These are phyloP conservation scores for Agriopis leucophaearia DNA, from an alignment of 2,888 invertebrate species.

Conservation along the genomic window DNA sequence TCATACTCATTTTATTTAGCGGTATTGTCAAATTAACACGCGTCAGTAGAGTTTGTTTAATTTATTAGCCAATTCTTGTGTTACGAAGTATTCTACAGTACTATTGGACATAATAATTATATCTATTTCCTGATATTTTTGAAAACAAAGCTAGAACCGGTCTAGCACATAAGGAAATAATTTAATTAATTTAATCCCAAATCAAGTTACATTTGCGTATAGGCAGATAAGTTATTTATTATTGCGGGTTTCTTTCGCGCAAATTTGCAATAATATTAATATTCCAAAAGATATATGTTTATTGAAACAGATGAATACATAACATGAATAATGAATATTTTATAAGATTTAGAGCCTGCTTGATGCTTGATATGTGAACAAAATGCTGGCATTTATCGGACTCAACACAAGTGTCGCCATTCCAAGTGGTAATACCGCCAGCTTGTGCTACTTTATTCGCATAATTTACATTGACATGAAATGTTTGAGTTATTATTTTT, in stretches of 20 bases:
- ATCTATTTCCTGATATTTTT: slow-evolving; percentile 13
- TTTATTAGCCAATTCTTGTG: neutral
- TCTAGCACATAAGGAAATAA: slow-evolving; percentile 21
- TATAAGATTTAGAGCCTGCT: no score
- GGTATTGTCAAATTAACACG: neutral
- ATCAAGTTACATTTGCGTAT: slow-evolving; percentile 10
- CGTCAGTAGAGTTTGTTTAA: neutral
- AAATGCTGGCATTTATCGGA: no score
- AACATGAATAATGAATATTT: no score
- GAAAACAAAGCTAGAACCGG: slow-evolving; percentile 15
- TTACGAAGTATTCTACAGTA: neutral
- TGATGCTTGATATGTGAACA: no score
- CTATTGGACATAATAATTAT: neutral
- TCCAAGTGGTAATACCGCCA: no score
- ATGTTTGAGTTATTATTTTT: no score
- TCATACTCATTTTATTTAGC: neutral
- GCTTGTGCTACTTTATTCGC: no score
- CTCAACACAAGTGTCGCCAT: no score
- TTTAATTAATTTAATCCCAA: slow-evolving; percentile 1
- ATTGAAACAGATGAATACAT: no score
- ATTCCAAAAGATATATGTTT: no score
- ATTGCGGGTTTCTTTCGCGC: neutral
- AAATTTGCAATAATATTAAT: slow-evolving; percentile 1
- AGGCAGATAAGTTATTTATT: neutral
- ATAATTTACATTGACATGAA: no score